Evolutionary conservation across 2,888 invertebrate species (phyloP).

Genomic region (Aphrophora alni): DNA sequence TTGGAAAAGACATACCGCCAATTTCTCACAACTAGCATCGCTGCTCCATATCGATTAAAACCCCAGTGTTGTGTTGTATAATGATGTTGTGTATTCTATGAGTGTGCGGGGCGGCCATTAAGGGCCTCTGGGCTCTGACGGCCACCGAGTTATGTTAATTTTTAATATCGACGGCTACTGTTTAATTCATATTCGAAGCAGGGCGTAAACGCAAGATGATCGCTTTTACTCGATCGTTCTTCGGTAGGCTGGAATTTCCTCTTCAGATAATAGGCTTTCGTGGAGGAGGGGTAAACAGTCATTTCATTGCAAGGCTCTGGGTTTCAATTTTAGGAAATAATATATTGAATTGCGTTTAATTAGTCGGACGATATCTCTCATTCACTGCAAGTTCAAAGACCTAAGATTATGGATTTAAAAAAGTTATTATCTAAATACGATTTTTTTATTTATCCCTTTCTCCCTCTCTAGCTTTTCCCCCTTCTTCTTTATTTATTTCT

Average conservation of each 20-base stretch:
- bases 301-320: too few relatives aligned
- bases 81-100: background rate
- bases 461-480: too few relatives aligned
- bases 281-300: background rate
- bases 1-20: background rate
- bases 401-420: too few relatives aligned
- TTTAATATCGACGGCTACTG: slow-evolving; percentile 35
- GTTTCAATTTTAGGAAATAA: too few relatives aligned
- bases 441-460: too few relatives aligned
- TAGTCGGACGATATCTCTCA: too few relatives aligned
- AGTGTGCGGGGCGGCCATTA: background rate
- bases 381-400: too few relatives aligned
- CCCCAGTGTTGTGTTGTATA: background rate
- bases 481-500: too few relatives aligned
- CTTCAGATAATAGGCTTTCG: background rate
- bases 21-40: background rate
- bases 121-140: background rate
- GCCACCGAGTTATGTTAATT: slow-evolving; percentile 29
- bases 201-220: background rate
- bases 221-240: too few relatives aligned
- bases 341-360: too few relatives aligned
- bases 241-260: too few relatives aligned
- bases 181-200: slow-evolving; percentile 33
- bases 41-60: background rate
- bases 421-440: too few relatives aligned